Percentiles rank a stretch among this genome's conserved stretches.
Conservation (phyloP, 2,797 vertebrate genomes). For the Oceanodroma leucorhoa region DNA sequence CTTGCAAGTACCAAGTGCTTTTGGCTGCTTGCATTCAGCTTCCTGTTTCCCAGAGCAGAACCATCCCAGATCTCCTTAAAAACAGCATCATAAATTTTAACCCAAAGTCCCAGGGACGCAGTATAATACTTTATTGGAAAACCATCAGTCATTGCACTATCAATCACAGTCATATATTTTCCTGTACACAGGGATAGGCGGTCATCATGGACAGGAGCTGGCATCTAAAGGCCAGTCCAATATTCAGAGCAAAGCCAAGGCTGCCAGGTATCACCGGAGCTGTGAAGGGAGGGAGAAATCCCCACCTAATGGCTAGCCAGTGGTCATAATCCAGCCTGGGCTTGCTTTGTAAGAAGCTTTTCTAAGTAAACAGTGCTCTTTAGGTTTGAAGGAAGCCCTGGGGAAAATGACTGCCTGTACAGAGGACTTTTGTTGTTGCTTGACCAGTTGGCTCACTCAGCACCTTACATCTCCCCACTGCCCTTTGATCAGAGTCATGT, state of each 20-base stretch:
- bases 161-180: background rate
- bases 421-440: constrained; percentile 7
- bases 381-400: background rate
- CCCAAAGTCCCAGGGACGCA: fast-evolving
- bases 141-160: background rate
- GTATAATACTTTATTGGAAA: background rate
- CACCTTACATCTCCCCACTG: background rate
- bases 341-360: background rate
- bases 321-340: background rate
- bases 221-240: background rate
- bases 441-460: constrained; percentile 20
- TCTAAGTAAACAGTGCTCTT: background rate
- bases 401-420: background rate
- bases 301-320: background rate
- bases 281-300: background rate
- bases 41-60: background rate
- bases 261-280: background rate
- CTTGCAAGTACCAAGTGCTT: background rate
- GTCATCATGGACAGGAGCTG: background rate
- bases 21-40: background rate
- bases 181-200: background rate
- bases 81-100: background rate
- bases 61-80: background rate
- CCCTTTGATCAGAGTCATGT: constrained; percentile 16
- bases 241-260: background rate